Conservation (phyloP, 92 coral and sea anemone species). For the Muricea muricata region DNA sequence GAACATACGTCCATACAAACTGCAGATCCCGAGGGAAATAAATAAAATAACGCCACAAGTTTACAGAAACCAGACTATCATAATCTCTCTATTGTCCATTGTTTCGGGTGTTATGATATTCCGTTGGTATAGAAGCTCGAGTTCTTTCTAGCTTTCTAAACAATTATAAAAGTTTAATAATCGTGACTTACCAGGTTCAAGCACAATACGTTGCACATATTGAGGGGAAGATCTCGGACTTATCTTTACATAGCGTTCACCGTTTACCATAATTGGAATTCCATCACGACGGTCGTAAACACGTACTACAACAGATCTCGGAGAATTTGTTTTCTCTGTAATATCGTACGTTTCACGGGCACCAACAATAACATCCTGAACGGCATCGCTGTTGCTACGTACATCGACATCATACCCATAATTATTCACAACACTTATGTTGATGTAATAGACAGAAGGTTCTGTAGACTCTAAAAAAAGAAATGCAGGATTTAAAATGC, state of each 20-base stretch:
- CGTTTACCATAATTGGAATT: neutral
- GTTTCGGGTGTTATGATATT: too few species aligned
- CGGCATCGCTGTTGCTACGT: neutral
- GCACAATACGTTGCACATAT: neutral
- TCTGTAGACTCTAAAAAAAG: neutral
- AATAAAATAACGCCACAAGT: too few species aligned
- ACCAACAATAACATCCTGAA: neutral
- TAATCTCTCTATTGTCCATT: too few species aligned
- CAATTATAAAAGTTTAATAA: too few species aligned
- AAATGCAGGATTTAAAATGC: neutral
- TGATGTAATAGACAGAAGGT: neutral
- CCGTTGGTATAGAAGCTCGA: too few species aligned
- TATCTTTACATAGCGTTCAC: neutral
- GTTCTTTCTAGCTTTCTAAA: too few species aligned
- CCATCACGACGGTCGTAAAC: conserved; percentile 20
- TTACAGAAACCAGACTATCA: too few species aligned
- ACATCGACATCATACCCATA: conserved; percentile 15
- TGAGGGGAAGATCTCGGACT: neutral
- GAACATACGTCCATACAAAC: too few species aligned
- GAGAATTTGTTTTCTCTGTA: neutral
- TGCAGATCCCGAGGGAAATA: too few species aligned
- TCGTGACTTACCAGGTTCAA: neutral
- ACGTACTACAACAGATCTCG: neutral
- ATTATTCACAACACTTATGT: neutral
- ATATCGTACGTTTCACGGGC: neutral